Evolutionary conservation across 2,888 invertebrate species (phyloP).

Genomic region (Nephrocerus scutellatus): DNA sequence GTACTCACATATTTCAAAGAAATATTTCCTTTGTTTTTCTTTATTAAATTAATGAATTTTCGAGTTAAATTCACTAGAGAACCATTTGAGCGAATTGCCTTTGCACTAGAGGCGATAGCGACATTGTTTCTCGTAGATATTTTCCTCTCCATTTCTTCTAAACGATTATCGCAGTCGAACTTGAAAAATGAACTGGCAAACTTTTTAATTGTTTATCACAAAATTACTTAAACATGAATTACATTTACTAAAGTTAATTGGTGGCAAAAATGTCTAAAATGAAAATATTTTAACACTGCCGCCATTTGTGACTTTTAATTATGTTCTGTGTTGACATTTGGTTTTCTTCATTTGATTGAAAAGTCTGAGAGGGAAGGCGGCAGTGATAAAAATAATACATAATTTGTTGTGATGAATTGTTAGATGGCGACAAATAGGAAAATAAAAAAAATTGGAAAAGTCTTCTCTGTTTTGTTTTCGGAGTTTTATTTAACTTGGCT

Average conservation of each 20-base stretch:
- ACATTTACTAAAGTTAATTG: slow-evolving; percentile 1
- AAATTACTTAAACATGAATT: slow-evolving; percentile 4
- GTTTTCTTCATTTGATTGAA: no score
- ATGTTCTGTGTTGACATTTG: no score
- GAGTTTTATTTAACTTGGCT: no score
- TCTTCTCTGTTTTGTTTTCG: no score
- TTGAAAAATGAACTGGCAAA: no score
- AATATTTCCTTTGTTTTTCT: slow-evolving; percentile 39
- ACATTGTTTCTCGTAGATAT: not conserved
- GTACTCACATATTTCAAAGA: slow-evolving; percentile 43
- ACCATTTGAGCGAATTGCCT: slow-evolving; percentile 36
- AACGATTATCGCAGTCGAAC: no score
- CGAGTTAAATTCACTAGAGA: slow-evolving; percentile 44
- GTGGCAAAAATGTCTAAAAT: slow-evolving; percentile 23
- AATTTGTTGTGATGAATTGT: no score
- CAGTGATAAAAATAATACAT: no score
- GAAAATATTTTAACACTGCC: slow-evolving; percentile 33
- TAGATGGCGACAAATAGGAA: no score
- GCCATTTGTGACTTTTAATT: slow-evolving; percentile 46
- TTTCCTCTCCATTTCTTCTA: not conserved
- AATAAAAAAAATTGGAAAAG: no score
- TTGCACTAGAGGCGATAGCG: slow-evolving; percentile 8
- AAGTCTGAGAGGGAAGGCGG: no score
- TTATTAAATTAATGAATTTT: slow-evolving; percentile 43
- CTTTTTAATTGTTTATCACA: no score